phyloP scores from a whole-genome alignment of 2,888 invertebrate genomes.

The Apodemia zela region DNA sequence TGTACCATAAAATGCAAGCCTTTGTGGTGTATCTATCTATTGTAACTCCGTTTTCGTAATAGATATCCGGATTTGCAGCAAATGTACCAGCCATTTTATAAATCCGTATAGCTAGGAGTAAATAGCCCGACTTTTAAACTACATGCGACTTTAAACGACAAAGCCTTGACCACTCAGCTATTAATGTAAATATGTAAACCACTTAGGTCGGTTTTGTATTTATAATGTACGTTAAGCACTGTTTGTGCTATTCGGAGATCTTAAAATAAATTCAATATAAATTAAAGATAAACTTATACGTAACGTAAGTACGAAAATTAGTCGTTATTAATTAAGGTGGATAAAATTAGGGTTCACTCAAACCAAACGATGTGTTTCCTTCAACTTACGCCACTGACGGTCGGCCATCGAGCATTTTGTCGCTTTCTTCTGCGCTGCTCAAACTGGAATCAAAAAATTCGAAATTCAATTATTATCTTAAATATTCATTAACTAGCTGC shows the following conservation, averaged over 20 bases:
- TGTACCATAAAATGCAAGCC: slow-evolving; percentile 68
- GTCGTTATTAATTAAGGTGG: slow-evolving; percentile 12
- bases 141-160: neutral
- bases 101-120: neutral
- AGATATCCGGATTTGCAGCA: slow-evolving; percentile 16
- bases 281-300: neutral
- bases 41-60: neutral
- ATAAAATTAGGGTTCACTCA: slow-evolving; percentile 4
- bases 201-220: neutral
- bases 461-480: no score
- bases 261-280: slow-evolving; percentile 50
- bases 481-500: no score
- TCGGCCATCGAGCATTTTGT: slow-evolving; percentile 87
- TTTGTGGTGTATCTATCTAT: neutral
- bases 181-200: neutral
- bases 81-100: slow-evolving; percentile 1
- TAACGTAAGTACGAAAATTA: slow-evolving; percentile 33
- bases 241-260: slow-evolving; percentile 5
- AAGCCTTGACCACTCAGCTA: slow-evolving; percentile 1
- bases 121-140: neutral
- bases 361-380: neutral
- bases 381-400: slow-evolving; percentile 82
- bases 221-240: neutral
- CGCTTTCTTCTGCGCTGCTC: slow-evolving; percentile 86
- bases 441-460: slow-evolving; percentile 63